phyloP scores from a whole-genome alignment of 2,113 vertebrate genomes.

The Egretta garzetta region DNA sequence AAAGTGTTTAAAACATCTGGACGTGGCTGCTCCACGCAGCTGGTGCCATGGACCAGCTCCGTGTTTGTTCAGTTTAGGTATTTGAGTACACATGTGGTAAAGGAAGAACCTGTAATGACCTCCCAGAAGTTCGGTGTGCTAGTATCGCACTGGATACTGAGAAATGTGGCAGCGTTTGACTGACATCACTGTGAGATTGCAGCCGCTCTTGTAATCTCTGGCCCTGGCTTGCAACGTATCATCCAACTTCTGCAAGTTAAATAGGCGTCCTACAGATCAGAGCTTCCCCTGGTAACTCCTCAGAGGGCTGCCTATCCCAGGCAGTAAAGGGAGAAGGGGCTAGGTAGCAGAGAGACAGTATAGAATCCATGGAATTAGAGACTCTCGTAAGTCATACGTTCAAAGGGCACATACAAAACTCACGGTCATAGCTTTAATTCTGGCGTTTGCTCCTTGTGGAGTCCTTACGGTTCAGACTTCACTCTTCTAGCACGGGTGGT shows the following conservation, averaged over 20 bases:
- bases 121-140: fast-evolving
- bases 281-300: background rate
- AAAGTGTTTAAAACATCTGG: background rate
- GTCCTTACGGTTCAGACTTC: background rate
- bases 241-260: background rate
- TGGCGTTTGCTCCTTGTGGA: background rate
- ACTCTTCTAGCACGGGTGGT: background rate
- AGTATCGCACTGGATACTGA: background rate
- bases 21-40: background rate
- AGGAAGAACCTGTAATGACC: background rate
- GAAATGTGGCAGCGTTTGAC: background rate
- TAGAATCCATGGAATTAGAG: background rate
- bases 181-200: background rate
- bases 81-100: background rate
- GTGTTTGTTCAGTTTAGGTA: background rate
- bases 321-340: background rate
- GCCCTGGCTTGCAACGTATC: fast-evolving
- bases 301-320: background rate
- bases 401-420: fast-evolving
- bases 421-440: background rate
- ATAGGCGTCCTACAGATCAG: background rate
- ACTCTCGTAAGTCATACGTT: fast-evolving
- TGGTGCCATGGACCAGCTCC: background rate
- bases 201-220: background rate
- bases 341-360: background rate